A percentile compares a stretch with the other conserved stretches of the same genome.
These are phyloP conservation scores for Vidua chalybeata DNA, from an alignment of 2,113 vertebrate genomes.

Conservation along the genomic window DNA sequence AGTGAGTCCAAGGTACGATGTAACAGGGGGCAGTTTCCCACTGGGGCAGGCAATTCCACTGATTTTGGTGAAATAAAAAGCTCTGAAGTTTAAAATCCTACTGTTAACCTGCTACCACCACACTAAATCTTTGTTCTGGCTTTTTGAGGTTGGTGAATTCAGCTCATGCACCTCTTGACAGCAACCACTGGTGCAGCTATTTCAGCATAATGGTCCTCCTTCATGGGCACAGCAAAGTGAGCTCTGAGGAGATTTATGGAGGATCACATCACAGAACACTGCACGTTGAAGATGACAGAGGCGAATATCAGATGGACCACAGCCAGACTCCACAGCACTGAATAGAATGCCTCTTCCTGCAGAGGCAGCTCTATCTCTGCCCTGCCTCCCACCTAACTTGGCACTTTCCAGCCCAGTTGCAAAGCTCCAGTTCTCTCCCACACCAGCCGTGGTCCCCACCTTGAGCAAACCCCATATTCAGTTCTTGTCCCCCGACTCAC, in stretches of 20 bases:
- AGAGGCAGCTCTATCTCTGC: background rate
- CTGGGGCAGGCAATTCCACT: background rate
- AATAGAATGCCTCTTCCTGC: background rate
- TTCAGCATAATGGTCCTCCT: background rate
- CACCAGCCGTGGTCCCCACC: accelerated
- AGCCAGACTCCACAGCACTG: background rate
- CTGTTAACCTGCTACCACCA: background rate
- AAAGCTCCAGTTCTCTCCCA: background rate
- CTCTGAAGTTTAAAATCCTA: background rate
- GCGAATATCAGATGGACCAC: background rate
- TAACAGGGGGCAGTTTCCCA: background rate
- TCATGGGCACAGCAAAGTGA: background rate
- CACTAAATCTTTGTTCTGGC: background rate
- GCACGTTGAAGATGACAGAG: background rate
- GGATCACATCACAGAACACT: accelerated
- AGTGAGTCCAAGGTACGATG: background rate
- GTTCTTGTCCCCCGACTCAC: background rate
- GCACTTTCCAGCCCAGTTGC: background rate
- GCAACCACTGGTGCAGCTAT: background rate
- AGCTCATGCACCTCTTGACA: background rate
- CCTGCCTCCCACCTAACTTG: background rate
- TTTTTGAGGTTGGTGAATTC: background rate
- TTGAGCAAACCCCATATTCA: background rate
- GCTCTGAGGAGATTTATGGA: background rate
- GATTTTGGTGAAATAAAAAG: background rate